These are phyloP conservation scores for Aethina tumida DNA, from an alignment of 1,140 invertebrate species.

Conservation along the genomic window DNA sequence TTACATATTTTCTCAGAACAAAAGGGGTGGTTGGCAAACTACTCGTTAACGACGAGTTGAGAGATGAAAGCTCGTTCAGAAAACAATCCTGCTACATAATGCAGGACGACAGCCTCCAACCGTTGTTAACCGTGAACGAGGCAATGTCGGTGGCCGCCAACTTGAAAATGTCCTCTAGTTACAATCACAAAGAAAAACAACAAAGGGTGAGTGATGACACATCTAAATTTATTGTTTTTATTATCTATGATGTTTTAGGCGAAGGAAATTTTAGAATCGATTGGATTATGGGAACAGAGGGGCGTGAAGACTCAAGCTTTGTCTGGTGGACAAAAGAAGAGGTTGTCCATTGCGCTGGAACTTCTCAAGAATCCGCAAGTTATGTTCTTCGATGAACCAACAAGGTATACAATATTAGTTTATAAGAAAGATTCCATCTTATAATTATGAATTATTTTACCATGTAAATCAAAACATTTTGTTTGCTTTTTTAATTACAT, in stretches of 20 bases:
- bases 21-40: constrained; percentile 41
- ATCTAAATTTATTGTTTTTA: background rate
- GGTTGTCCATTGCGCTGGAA: constrained; percentile 79
- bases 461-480: no score
- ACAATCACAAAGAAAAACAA: constrained; percentile 50
- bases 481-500: no score
- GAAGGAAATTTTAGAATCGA: constrained; percentile 58
- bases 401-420: no score
- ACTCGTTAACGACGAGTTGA: constrained; percentile 45
- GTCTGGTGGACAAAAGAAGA: constrained; percentile 80
- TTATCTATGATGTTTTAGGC: constrained; percentile 41
- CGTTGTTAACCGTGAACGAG: constrained; percentile 73
- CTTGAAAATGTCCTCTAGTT: constrained; percentile 63
- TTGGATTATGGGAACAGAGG: constrained; percentile 54
- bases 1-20: constrained; percentile 40
- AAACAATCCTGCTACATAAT: constrained; percentile 76
- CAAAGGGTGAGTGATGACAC: constrained; percentile 45
- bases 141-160: constrained; percentile 73
- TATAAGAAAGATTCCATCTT: no score
- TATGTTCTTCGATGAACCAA: constrained; percentile 90
- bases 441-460: no score
- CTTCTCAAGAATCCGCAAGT: constrained; percentile 80
- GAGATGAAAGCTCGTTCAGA: constrained; percentile 52
- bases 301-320: constrained; percentile 60
- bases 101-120: constrained; percentile 76